phyloP scores from a whole-genome alignment of 2,888 invertebrate species.

The Cosmia trapezina region DNA sequence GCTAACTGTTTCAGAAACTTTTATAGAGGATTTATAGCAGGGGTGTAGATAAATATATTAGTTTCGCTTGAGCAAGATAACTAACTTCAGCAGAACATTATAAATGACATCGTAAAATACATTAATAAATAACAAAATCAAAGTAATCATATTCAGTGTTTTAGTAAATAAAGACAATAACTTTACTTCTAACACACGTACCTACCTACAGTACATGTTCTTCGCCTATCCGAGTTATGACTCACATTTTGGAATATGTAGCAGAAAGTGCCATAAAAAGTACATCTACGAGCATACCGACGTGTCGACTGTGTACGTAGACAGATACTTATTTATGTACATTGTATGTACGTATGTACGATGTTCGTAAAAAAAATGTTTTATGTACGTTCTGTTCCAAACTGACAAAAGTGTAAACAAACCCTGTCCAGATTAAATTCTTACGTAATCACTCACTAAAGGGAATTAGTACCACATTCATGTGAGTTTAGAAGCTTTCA shows the following conservation, averaged over 20 bases:
- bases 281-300: slow-evolving; percentile 32
- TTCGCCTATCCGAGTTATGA: slow-evolving; percentile 8
- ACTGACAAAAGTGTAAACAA: not conserved
- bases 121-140: slow-evolving; percentile 21
- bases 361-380: slow-evolving; percentile 23
- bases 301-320: not conserved
- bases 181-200: slow-evolving; percentile 8
- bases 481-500: too few relatives aligned
- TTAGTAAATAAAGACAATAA: slow-evolving; percentile 14
- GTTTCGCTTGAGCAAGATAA: slow-evolving; percentile 1
- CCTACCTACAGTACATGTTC: not conserved
- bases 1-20: too few relatives aligned
- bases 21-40: too few relatives aligned
- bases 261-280: slow-evolving; percentile 44
- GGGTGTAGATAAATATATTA: not conserved
- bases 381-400: not conserved
- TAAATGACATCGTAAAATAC: slow-evolving; percentile 14
- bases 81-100: not conserved
- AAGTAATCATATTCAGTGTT: slow-evolving; percentile 23
- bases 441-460: not conserved
- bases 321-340: not conserved
- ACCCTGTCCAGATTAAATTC: not conserved
- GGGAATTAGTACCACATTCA: not conserved
- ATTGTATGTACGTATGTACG: not conserved
- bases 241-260: slow-evolving; percentile 22